Base-by-base conservation (phyloP, 2,888 invertebrate species). In the Drosophila affinis region DNA sequence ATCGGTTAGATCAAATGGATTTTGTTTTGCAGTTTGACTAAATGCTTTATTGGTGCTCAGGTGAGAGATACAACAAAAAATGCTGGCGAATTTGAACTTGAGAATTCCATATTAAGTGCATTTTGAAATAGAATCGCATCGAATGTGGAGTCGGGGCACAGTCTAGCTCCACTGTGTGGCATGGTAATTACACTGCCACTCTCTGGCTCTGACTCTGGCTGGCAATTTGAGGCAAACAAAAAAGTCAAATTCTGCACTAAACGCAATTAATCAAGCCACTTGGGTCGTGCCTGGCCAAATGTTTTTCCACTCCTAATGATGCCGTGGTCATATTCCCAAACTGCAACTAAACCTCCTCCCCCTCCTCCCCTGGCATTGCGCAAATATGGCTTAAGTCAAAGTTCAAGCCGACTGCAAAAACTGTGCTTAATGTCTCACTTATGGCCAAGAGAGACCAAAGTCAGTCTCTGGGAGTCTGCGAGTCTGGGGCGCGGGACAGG, bases 71-170 rank as follows among this genome's bases (percentile, higher is more conserved):
- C 10, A 14, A 14, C 56, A 32, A 64, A 69, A 63, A 65, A 67
- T 55, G 57, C 58, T 57, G 45, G 45, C 45, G 68, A 10, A 76
- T 58, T 70, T 86, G 87, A 84, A 82, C 83, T 84, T 84, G 83
- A 81, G 39, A 88, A 84, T 84, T 86, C 83, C 83, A 84, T 84
- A 88, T 84, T 82, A 84, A 88, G 87, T 86, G 83, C 83, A 86
- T 76, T 83, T 88, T 62, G 87, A 73, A 82, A 83, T 82, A 72
- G 68, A 87, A 63, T 53, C 62, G 58, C 54, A 29, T 48, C 62
- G 58, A 59, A 29, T 48, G 70, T 68, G 48, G 63, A 78, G 60
- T 44, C 68, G 17, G 70, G 2, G 2, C 21, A 2, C 2, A 47
- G 46, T 59, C 18, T 34, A 46, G 14, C 34, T 59, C 39, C 32